Evolutionary conservation across 2,113 vertebrate species (phyloP).

Genomic region (Salvelinus alpinus): DNA sequence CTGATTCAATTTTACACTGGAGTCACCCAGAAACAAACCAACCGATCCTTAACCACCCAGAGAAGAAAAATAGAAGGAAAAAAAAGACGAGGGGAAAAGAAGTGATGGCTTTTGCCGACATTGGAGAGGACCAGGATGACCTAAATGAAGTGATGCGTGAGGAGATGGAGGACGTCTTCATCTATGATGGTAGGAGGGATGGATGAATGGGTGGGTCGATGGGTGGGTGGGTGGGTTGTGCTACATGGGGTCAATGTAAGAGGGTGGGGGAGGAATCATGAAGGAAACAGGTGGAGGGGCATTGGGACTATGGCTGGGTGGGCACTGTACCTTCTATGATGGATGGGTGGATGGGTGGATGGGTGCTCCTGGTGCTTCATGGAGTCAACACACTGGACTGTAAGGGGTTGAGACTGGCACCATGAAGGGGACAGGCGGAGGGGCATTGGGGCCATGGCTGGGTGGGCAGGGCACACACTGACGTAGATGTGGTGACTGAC

Average conservation of each 20-base stretch:
- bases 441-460: constrained; percentile 11
- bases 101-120: constrained; percentile 63
- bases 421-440: constrained; percentile 17
- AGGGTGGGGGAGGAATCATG: too few relatives aligned
- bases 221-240: neutral
- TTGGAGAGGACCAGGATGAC: constrained; percentile 57
- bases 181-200: constrained; percentile 66
- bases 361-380: too few relatives aligned
- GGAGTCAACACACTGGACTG: too few relatives aligned
- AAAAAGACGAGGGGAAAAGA: constrained; percentile 2
- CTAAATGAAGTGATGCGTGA: constrained; percentile 67
- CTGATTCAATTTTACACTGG: constrained; percentile 53
- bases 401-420: too few relatives aligned
- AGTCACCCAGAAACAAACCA: constrained; percentile 21
- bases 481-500: neutral
- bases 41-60: neutral
- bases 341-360: too few relatives aligned
- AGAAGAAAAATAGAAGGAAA: neutral
- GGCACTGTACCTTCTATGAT: too few relatives aligned
- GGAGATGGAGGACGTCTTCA: constrained; percentile 76
- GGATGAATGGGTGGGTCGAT: too few relatives aligned
- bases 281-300: too few relatives aligned
- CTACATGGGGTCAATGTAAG: constrained; percentile 6
- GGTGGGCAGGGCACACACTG: neutral
- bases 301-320: too few relatives aligned